Evolutionary conservation across 1,140 invertebrate genomes (phyloP), one percentile per base, ranked within the genome.

Genomic region (Drosophila arizonae): DNA sequence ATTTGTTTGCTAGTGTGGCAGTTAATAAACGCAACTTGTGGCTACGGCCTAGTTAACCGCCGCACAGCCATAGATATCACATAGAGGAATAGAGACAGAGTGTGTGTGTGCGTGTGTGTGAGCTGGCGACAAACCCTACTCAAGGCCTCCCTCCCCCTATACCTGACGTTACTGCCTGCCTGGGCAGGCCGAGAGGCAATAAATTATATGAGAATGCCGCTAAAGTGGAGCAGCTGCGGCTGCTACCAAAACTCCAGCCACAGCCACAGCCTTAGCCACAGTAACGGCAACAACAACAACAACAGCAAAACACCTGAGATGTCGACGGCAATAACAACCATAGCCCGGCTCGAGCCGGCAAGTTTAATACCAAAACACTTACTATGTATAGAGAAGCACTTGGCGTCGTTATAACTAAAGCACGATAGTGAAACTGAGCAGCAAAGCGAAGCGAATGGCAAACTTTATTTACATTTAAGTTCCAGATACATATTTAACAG

Each of bases 201-300:
- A 87, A 87, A 87, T 87, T 87, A 87, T 88, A 87, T 79, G 79
- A 87, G 82, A 87, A 82, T 77, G 84, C 84, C 84, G 79, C 84
- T 73, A 88, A 87, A 87, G 84, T 84, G 77, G 79, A 87, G 77
- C 84, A 87, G 84, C 84, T 87, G 84, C 71, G 82, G 79, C 78
- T 76, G 68, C 63, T 60, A 72, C 80, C 75, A 70, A 77, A 30
- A 30, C 28, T 30, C 28, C 28, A 30, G 28, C 28, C 28, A 30
- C 28, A 30, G 4, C 28, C 28, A 30, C 28, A 30, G 71, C 70
- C 77, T 62, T 55, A 50, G 36, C 62, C 55, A 30, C 52, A 65
- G 33, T 50, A 58, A 57, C 52, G 52, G 52, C 63, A 46, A 39
- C 62, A 71, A 72, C 70, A 74, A 65, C 60, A 50, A 26, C 62